These are phyloP conservation scores for Tyria jacobaeae DNA, from an alignment of 2,888 invertebrate species.

Conservation along the genomic window DNA sequence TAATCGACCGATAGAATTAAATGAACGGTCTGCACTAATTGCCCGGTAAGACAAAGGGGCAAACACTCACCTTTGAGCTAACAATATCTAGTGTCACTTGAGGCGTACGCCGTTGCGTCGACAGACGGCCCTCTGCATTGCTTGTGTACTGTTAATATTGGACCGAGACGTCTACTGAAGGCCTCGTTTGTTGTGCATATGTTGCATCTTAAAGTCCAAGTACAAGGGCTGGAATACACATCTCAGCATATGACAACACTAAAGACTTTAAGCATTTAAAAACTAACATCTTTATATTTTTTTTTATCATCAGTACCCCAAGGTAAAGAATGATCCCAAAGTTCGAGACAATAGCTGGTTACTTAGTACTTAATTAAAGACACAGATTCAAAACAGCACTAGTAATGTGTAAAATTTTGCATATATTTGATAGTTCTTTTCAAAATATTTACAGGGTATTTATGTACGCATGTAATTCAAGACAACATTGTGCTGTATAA, in stretches of 20 bases:
- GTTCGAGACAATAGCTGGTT: no score
- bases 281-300: no score
- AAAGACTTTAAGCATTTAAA: background rate
- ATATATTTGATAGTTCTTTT: no score
- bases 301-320: no score
- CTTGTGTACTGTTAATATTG: conserved; percentile 58
- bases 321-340: no score
- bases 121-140: conserved; percentile 54
- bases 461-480: background rate
- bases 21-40: conserved; percentile 86
- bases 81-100: conserved; percentile 82
- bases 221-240: conserved; percentile 23
- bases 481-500: conserved; percentile 29
- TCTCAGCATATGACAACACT: conserved; percentile 24
- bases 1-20: conserved; percentile 87
- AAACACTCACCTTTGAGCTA: conserved; percentile 84
- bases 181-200: conserved; percentile 34
- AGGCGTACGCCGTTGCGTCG: conserved; percentile 73
- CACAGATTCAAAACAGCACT: background rate
- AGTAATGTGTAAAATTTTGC: no score
- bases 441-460: no score
- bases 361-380: no score
- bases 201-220: conserved; percentile 31
- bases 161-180: conserved; percentile 48
- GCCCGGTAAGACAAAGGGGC: conserved; percentile 85